phyloP scores from a whole-genome alignment of 2,113 vertebrate species.

The Phylloscopus trochiloides region DNA sequence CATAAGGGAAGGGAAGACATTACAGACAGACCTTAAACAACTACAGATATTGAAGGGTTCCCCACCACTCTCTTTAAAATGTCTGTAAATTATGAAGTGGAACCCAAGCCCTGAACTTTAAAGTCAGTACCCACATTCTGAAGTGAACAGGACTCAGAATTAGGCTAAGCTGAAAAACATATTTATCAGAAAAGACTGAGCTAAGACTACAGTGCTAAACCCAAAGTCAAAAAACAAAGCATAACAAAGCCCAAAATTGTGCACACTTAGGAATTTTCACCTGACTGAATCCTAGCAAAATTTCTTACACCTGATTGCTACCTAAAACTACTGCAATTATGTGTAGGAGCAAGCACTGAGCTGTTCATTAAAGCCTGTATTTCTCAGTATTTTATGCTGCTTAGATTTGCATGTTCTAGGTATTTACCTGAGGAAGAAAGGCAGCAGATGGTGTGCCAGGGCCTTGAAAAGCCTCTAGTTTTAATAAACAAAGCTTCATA shows the following conservation, averaged over 20 bases:
- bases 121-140: background rate
- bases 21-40: background rate
- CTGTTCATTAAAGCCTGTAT: background rate
- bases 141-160: background rate
- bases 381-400: background rate
- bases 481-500: background rate
- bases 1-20: background rate
- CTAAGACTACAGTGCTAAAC: background rate
- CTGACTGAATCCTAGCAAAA: background rate
- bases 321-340: background rate
- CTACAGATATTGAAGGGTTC: background rate
- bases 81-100: fast-evolving
- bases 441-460: background rate
- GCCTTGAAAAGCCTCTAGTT: background rate
- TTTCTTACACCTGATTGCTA: background rate
- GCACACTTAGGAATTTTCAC: background rate
- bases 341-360: background rate
- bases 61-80: background rate
- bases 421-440: background rate
- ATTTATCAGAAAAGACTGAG: background rate
- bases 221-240: background rate
- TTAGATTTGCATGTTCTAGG: background rate
- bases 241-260: background rate
- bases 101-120: background rate
- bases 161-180: background rate